Evolutionary conservation across 1,140 invertebrate species (phyloP), one percentile per base, ranked within the genome.

Genomic region (Ericerus pela): DNA sequence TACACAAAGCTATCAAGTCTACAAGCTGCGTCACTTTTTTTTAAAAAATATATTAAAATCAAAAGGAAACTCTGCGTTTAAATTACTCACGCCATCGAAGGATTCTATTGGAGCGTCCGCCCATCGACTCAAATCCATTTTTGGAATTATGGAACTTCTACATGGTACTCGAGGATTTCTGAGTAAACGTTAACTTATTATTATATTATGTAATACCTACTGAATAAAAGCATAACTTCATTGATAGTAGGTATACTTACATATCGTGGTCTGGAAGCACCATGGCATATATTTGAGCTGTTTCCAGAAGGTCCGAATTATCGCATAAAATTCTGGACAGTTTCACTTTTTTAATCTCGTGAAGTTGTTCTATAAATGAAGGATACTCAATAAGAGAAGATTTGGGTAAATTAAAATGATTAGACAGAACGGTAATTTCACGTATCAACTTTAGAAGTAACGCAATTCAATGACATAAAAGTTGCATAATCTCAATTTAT

Each of bases 271-370:
- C 88, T 0, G 89, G 85, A 59, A 92, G 70, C 0, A 92, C 81
- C 82, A 96, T 92, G 0, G 93, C 90, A 69, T 94, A 91, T 16
- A 90, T 76, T 70, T 96, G 95, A 57, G 96, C 84, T 0, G 86
- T 88, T 62, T 89, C 85, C 51, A 95, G 85, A 29, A 90, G 75
- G 68, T 96, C 91, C 1, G 87, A 91, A 65, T 96, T 98, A 66
- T 96, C 90, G 69, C 95, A 99, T 54, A 98, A 85, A 31, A 98
- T 71, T 57, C 88, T 77, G 0, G 92, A 82, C 0, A 98, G 72
- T 61, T 82, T 80, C 0, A 82, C 72, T 69, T 95, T 95, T 54
- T 88, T 78, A 52, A 99, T 81, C 71, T 97, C 90, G 56, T 79
- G 76, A 37, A 98, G 68, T 75, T 99, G 95, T 65, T 88, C 88